Evolutionary conservation across 2,888 invertebrate genomes (phyloP), one percentile per base, ranked within the genome.

Genomic region (Hedya salicella): DNA sequence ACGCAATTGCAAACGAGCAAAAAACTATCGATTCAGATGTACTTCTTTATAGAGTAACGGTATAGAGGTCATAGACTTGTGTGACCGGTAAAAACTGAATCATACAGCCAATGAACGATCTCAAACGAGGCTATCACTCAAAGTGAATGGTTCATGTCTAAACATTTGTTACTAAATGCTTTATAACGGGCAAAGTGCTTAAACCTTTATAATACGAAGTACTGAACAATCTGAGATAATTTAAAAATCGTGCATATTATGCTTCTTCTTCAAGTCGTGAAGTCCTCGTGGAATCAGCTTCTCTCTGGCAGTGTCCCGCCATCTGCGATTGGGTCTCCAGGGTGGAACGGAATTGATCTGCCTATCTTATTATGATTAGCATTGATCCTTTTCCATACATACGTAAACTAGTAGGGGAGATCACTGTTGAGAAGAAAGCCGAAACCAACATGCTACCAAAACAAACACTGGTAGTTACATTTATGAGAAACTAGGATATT

Each of bases 1-100:
- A 48, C 17, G 60, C 19, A 60, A 60, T 39, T 16, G 17, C n/a
- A 61, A 61, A 54, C 32, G 9, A 16, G 57, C 57, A 57, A 66
- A n/a, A 66, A 40, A 61, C 30, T 66, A 66, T 54, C 66, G 61
- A 66, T 66, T 40, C 40, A 42, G 44, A 16, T 46, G 46, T 48
- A 60, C 65, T 11, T 46, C 49, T 66, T 48, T 54, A 30, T 54
- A 49, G 49, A 60, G n/a, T 66, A 66, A 66, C 66, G 61, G 66
- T 60, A 49, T 46, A 14, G 48, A 66, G 66, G 48, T 66, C 66
- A 49, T 49, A 66, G 66, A 66, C 66, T 48, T 60, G 32, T 54
- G 49, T 42, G 39, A 8, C 42, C 32, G 49, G 48, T 49, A 54
- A 53, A 25, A 66, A 46, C 42, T 30, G 53, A 66, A 66, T 21